Evolutionary conservation across 92 coral and sea anemone genomes (phyloP).

Genomic region (Meandrina meandrites): DNA sequence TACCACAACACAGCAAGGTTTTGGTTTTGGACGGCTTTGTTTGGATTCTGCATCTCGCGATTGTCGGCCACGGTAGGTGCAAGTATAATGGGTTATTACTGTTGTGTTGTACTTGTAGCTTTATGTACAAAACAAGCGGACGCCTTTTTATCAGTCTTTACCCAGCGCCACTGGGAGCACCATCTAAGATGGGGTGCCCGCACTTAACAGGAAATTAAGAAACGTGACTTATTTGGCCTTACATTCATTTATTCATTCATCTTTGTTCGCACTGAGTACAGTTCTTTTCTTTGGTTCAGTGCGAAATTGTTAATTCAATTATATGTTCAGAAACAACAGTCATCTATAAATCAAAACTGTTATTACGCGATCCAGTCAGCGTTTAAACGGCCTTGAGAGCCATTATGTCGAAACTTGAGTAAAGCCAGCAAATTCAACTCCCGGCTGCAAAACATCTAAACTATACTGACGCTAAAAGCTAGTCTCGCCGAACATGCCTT

Average conservation of each 20-base stretch:
- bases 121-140: neutral
- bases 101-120: neutral
- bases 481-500: neutral
- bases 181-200: neutral
- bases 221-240: neutral
- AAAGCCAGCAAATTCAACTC: neutral
- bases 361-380: neutral
- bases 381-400: neutral
- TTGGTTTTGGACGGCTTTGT: slow-evolving; percentile 4
- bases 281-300: neutral
- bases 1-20: neutral
- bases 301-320: slow-evolving; percentile 34
- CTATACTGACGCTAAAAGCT: neutral
- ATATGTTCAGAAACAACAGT: neutral
- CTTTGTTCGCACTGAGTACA: no score
- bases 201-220: neutral
- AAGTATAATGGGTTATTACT: neutral
- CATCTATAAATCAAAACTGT: neutral
- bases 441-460: neutral
- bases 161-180: neutral
- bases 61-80: neutral
- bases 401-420: neutral
- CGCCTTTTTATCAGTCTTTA: neutral
- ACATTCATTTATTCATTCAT: neutral
- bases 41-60: slow-evolving; percentile 11